Percentiles rank a stretch among this genome's conserved stretches.
phyloP scores from a whole-genome alignment of 2,113 vertebrate genomes.

The Silurus asotus region DNA sequence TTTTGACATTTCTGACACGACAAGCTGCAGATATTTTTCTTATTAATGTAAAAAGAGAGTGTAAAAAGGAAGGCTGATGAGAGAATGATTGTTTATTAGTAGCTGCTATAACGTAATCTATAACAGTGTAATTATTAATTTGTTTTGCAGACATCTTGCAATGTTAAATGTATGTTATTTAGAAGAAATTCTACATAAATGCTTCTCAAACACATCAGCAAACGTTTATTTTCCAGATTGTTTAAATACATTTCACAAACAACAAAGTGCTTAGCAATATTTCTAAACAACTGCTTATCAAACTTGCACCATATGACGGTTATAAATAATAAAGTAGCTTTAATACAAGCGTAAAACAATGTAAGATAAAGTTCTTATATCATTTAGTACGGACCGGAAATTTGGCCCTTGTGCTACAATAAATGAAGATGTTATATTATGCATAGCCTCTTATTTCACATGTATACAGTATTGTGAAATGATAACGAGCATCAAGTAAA shows the following conservation, averaged over 20 bases:
- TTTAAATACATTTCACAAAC: conserved; percentile 27
- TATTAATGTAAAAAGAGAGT: background rate
- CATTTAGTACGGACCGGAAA: conserved; percentile 77
- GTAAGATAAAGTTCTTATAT: conserved; percentile 64
- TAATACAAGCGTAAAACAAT: conserved; percentile 78
- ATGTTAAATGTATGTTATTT: too few species aligned
- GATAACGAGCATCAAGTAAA: conserved; percentile 88
- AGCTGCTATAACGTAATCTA: background rate
- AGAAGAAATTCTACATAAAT: too few species aligned
- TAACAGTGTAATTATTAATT: background rate
- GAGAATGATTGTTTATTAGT: background rate
- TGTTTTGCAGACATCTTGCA: background rate
- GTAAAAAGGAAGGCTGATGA: background rate
- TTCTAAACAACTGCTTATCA: conserved; percentile 13
- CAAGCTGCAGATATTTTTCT: background rate
- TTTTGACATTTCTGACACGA: background rate
- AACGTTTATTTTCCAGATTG: conserved; percentile 40
- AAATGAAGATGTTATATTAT: conserved; percentile 79
- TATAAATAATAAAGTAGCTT: conserved; percentile 78
- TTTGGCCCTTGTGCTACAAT: conserved; percentile 76
- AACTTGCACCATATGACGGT: background rate
- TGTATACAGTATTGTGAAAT: conserved; percentile 84
- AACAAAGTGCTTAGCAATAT: background rate
- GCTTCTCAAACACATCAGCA: conserved; percentile 36
- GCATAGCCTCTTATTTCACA: conserved; percentile 88